These are phyloP conservation scores for Punctoribates punctum DNA, from an alignment of 2,888 invertebrate species.

Conservation along the genomic window DNA sequence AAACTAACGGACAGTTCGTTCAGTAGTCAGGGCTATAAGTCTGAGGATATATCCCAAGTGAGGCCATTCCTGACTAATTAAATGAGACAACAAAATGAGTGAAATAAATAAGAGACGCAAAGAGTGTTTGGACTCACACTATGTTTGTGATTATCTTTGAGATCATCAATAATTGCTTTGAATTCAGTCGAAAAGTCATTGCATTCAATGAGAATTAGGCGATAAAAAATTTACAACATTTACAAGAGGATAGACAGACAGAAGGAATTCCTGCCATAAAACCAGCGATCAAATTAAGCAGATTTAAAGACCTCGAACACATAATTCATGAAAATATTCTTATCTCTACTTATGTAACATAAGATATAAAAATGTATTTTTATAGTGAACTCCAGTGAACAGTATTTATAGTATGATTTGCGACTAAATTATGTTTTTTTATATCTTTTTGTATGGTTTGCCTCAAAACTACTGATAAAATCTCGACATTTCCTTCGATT, in stretches of 20 bases:
- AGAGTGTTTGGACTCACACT: background rate
- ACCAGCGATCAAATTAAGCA: background rate
- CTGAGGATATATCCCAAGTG: conserved; percentile 2
- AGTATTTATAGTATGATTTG: conserved; percentile 4
- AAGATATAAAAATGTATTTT: background rate
- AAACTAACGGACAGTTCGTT: background rate
- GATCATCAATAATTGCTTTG: conserved; percentile 9
- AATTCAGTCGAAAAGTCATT: background rate
- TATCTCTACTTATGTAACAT: too few relatives aligned
- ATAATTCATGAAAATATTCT: too few relatives aligned
- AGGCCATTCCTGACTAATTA: conserved; percentile 18
- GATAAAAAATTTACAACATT: background rate
- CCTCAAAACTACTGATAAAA: conserved; percentile 1
- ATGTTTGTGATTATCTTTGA: conserved; percentile 17
- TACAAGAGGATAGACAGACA: background rate
- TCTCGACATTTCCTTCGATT: conserved; percentile 20
- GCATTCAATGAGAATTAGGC: background rate
- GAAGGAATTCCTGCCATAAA: background rate
- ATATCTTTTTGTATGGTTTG: background rate
- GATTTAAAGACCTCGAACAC: too few relatives aligned
- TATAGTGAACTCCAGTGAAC: background rate
- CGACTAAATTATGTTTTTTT: conserved; percentile 32
- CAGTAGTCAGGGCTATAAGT: background rate
- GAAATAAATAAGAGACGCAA: conserved; percentile 25
- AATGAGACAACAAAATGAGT: conserved; percentile 33